These are phyloP conservation scores for Drosophila falleni DNA, from an alignment of 2,888 invertebrate species.

Conservation along the genomic window DNA sequence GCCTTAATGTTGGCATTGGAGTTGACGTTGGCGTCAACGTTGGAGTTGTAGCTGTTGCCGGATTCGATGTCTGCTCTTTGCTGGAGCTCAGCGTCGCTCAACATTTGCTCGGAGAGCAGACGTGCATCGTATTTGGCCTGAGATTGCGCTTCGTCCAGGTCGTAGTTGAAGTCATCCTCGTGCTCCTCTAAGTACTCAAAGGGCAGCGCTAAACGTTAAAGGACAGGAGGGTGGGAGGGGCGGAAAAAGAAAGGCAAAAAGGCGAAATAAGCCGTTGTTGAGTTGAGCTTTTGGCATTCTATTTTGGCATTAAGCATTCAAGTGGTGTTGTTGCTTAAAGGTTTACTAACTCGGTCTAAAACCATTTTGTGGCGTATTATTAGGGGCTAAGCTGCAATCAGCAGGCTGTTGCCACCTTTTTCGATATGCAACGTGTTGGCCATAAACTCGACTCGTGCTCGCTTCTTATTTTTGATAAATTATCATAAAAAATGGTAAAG, in stretches of 20 bases:
- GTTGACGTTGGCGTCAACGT: slow-evolving; percentile 1
- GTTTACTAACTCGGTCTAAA: slow-evolving; percentile 44
- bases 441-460: slow-evolving; percentile 25
- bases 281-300: slow-evolving; percentile 46
- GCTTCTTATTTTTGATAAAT: slow-evolving; percentile 64
- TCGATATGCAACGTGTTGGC: slow-evolving; percentile 31
- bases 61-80: slow-evolving; percentile 50
- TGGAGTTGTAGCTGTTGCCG: slow-evolving; percentile 22
- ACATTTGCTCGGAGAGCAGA: slow-evolving; percentile 83
- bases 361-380: slow-evolving; percentile 56
- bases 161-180: slow-evolving; percentile 83
- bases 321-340: slow-evolving; percentile 33
- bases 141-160: slow-evolving; percentile 85
- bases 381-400: slow-evolving; percentile 59
- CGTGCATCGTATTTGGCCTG: slow-evolving; percentile 85
- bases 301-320: slow-evolving; percentile 31
- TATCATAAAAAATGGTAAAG: slow-evolving; percentile 76
- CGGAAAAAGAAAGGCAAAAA: slow-evolving; percentile 26
- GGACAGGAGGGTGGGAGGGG: not conserved
- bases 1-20: slow-evolving; percentile 5
- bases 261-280: slow-evolving; percentile 61
- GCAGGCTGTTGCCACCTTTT: slow-evolving; percentile 62
- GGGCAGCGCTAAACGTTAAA: slow-evolving; percentile 68
- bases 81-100: slow-evolving; percentile 74
- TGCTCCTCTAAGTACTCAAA: slow-evolving; percentile 84